Conservation (phyloP, 2,113 vertebrate genomes). For the Coreoperca whiteheadi region DNA sequence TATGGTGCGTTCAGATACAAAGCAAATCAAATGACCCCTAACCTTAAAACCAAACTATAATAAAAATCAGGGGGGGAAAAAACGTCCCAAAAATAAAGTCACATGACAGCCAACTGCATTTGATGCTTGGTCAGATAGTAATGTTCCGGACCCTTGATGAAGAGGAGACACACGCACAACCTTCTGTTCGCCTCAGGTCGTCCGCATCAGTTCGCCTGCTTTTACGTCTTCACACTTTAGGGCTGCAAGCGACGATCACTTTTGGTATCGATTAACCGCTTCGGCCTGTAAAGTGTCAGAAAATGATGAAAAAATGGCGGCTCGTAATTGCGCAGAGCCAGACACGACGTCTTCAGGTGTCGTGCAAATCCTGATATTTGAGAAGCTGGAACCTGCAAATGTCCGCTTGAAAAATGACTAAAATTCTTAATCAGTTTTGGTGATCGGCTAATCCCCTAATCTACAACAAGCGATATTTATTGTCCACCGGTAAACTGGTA, state of each 20-base stretch:
- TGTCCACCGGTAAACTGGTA: background rate
- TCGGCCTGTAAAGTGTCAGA: background rate
- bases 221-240: background rate
- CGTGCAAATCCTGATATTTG: background rate
- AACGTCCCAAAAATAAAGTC: background rate
- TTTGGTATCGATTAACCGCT: background rate
- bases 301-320: background rate
- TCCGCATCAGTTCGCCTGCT: background rate
- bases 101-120: slow-evolving; percentile 12
- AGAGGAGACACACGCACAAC: slow-evolving; percentile 5
- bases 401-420: background rate
- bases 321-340: background rate
- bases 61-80: background rate
- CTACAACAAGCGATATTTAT: background rate
- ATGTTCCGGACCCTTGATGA: slow-evolving; percentile 22
- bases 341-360: background rate
- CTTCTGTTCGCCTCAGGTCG: background rate
- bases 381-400: background rate
- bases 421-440: background rate
- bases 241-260: background rate
- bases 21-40: background rate
- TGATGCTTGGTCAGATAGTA: background rate
- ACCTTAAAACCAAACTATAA: background rate
- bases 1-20: slow-evolving; percentile 42
- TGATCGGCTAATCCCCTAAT: background rate